Conservation (phyloP, 2,888 invertebrate species). For the Hylaea fasciaria region DNA sequence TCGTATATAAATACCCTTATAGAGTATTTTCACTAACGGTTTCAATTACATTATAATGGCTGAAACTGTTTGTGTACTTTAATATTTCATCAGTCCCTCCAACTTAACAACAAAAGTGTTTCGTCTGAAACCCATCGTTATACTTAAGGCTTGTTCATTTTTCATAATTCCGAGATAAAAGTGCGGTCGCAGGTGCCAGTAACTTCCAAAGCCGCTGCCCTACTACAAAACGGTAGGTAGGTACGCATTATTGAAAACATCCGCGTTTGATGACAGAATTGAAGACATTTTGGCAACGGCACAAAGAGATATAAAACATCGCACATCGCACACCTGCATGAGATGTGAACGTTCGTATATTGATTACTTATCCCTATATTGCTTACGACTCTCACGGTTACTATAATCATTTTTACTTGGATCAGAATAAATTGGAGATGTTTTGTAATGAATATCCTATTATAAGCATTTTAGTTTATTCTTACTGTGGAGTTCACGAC, state of each 20-base stretch:
- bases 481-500: too few species aligned
- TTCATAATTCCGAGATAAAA: constrained; percentile 11
- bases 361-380: background rate
- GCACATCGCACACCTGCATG: constrained; percentile 2
- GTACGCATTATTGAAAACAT: constrained; percentile 6
- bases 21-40: too few species aligned
- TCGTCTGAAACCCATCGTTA: background rate
- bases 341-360: constrained; percentile 10
- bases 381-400: background rate
- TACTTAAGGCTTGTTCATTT: constrained; percentile 7
- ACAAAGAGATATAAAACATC: constrained; percentile 5
- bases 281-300: constrained; percentile 1
- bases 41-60: too few species aligned
- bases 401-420: background rate
- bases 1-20: too few species aligned
- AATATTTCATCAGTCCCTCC: background rate
- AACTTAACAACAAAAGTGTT: constrained; percentile 5
- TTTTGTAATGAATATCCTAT: too few species aligned
- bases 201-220: constrained; percentile 9
- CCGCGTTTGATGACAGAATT: background rate
- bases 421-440: too few species aligned
- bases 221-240: constrained; percentile 1
- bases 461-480: too few species aligned
- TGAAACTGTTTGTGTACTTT: too few species aligned
- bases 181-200: constrained; percentile 18